Evolutionary conservation across 23 tunicate genomes (phyloP), one percentile per base, ranked within the genome.

Genomic region (Botrylloides violaceus): DNA sequence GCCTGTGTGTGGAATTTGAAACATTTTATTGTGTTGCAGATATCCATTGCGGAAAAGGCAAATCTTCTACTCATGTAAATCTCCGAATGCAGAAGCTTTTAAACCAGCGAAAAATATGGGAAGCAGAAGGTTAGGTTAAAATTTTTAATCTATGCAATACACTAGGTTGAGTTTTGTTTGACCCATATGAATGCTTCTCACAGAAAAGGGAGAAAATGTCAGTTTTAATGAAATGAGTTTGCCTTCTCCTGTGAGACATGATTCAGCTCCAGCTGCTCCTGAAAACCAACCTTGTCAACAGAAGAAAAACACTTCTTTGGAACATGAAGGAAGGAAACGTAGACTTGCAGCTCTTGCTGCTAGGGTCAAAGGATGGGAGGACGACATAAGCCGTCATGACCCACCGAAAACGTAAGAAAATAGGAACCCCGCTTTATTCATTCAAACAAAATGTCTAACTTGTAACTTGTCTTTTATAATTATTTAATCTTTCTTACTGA

Each of bases 31-130:
- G 15, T 48, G 19, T n/a, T n/a, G n/a, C n/a, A n/a, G n/a, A n/a
- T n/a, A n/a, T n/a, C n/a, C n/a, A n/a, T n/a, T n/a, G n/a, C n/a
- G n/a, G n/a, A 15, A 43, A 68, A 23, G 6, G 49, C 34, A 63
- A 33, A 31, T 56, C 36, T 21, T 37, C 58, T 37, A 73, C 26
- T 9, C 30, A 57, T 24, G 80, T 84, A 28, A 65, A 79, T 72
- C 61, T 71, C 43, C 58, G 92, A 64, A 84, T 84, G 92, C 61
- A 84, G 61, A 72, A 66, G 33, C 61, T 84, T 7, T 26, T 84
- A 7, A 73, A 78, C 32, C 83, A 84, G 37, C 63, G 92, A 65
- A 84, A 78, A 33, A 77, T 71, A 29, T 84, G 92, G 92, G 92
- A 84, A 65, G 92, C 92, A 23, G 92, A 82, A 33, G 92, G 92